Evolutionary conservation across 1,140 invertebrate genomes (phyloP).

Genomic region (Ceratitis capitata): DNA sequence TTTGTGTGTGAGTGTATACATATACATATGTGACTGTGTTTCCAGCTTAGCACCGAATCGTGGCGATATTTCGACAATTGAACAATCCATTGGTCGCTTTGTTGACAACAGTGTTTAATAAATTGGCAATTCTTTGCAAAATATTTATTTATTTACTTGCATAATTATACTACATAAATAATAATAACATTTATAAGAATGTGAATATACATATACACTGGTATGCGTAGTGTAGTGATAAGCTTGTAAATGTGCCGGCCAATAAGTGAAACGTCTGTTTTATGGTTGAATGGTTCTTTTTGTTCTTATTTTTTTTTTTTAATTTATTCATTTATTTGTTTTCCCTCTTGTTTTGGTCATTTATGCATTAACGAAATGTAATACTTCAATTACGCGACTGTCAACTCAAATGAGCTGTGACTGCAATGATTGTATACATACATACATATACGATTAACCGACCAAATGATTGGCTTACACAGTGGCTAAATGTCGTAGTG

Average conservation of each 20-base stretch:
- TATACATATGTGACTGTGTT: not conserved
- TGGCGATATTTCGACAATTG: too few species aligned
- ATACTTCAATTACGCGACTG: not conserved
- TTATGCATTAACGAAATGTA: not conserved
- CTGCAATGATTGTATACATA: slow-evolving; percentile 19
- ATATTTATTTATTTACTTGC: too few species aligned
- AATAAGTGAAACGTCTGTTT: not conserved
- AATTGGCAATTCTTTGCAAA: too few species aligned
- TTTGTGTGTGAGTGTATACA: not conserved
- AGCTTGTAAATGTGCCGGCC: not conserved
- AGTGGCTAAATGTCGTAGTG: not conserved
- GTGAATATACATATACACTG: not conserved
- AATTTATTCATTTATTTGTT: too few species aligned
- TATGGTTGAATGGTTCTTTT: not conserved
- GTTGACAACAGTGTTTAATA: too few species aligned
- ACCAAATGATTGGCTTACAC: not conserved
- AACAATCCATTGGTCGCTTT: too few species aligned
- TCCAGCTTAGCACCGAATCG: too few species aligned
- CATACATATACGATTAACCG: not conserved
- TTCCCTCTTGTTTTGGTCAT: too few species aligned
- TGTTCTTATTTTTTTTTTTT: too few species aligned
- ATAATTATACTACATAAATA: too few species aligned
- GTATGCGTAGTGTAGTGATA: not conserved
- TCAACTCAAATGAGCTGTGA: not conserved
- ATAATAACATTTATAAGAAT: not conserved